phyloP scores from a whole-genome alignment of 2,797 vertebrate genomes.

The Poecilia gillii region DNA sequence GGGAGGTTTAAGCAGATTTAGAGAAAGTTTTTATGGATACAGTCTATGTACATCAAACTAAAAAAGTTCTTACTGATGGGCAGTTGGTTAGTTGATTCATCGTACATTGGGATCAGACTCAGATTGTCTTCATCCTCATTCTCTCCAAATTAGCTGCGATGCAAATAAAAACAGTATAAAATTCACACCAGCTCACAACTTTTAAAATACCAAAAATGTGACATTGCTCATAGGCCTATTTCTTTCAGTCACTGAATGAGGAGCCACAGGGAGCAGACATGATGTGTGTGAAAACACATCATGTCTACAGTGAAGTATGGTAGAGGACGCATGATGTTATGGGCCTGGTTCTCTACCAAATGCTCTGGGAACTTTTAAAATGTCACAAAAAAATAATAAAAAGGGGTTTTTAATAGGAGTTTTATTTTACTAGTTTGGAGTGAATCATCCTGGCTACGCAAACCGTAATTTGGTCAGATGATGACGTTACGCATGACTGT shows the following conservation, averaged over 20 bases:
- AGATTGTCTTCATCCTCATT: not conserved
- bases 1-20: not conserved
- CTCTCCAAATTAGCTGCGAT: not conserved
- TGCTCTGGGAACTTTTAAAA: not conserved
- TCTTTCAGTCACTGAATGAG: not conserved
- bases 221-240: not conserved
- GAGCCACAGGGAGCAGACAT: not conserved
- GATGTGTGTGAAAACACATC: not conserved
- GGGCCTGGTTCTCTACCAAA: not conserved
- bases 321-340: not conserved
- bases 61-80: not conserved
- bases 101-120: not conserved
- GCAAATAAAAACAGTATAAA: not conserved
- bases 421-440: too few species aligned
- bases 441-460: too few species aligned
- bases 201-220: not conserved
- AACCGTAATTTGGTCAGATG: too few species aligned
- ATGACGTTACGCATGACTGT: too few species aligned
- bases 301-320: not conserved
- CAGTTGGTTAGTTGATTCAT: not conserved
- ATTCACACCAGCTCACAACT: not conserved
- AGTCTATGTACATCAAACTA: not conserved
- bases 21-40: not conserved
- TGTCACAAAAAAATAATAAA: too few species aligned
- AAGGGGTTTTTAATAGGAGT: too few species aligned